These are phyloP conservation scores for Mungos mungo DNA, from an alignment of 2,113 vertebrate species.

Conservation along the genomic window DNA sequence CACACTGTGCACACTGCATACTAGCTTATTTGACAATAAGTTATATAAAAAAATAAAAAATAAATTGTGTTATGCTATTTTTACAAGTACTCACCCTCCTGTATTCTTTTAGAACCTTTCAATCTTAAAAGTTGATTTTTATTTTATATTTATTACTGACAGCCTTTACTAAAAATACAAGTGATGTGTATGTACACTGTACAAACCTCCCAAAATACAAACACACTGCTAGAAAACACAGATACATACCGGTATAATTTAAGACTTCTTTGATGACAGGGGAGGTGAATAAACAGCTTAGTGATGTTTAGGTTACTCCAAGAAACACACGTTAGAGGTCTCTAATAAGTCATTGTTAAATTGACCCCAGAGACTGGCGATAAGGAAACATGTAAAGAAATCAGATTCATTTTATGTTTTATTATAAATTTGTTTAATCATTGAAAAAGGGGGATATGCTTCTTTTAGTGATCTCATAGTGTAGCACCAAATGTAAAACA, in stretches of 20 bases:
- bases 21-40: too few species aligned
- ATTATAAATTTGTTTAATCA: background rate
- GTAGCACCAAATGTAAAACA: background rate
- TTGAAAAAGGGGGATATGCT: background rate
- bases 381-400: background rate
- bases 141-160: background rate
- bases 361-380: background rate
- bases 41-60: background rate
- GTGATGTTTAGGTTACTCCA: background rate
- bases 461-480: background rate
- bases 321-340: background rate
- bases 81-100: background rate
- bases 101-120: background rate
- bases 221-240: background rate
- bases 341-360: background rate
- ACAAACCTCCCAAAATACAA: background rate
- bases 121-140: background rate
- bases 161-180: background rate
- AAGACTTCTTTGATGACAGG: background rate
- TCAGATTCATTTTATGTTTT: background rate
- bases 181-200: background rate
- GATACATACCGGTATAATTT: background rate
- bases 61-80: background rate
- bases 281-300: background rate
- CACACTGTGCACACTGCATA: too few species aligned